Base-by-base conservation (phyloP, 2,888 invertebrate genomes). In the Ceriagrion tenellum region DNA sequence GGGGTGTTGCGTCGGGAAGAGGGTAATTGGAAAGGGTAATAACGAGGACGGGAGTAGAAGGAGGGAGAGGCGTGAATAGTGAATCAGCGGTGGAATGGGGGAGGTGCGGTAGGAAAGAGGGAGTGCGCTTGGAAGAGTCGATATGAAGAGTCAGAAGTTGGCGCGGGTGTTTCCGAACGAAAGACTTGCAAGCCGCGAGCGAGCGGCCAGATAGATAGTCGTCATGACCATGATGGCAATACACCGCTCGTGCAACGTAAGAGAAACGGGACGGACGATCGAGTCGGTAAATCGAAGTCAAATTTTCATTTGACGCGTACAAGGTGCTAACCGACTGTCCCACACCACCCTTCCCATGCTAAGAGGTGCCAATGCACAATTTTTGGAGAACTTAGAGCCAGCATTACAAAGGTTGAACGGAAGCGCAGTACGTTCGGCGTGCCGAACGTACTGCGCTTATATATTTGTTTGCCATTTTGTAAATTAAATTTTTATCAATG, bases 81-180 rank as follows among this genome's bases (percentile, higher is more conserved):
- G 81, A 88, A 40, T 18, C 30, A n/a, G 40, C 8, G 26, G 16
- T 47, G 55, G 55, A 13, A n/a, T 23, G 55, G 89, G 3, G 47
- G 55, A 2, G 23, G 4, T 0, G 0, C 26, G 26, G n/a, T 8
- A 26, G 55, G 26, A 8, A 6, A 8, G 23, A 16, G n/a, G n/a
- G 55, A 12, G 55, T 2, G 55, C 30, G 89, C 35, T 4, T 55
- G 59, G 91, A 91, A 91, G 81, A 91, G 90, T 90, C 56, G 91
- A 91, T 69, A 69, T 69, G 69, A 69, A 69, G 69, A 69, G 81
- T 81, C 81, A 35, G 13, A 81, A 81, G 81, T 81, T 81, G 81
- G 81, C n/a, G 69, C 59, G 59, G 69, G 69, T 30, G 81, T 26
- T 69, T 30, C 81, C 81, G 26, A 93, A 40, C 69, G 91, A 18